Base-by-base conservation (phyloP, 2,888 invertebrate species). In the Corythucha ciliata region DNA sequence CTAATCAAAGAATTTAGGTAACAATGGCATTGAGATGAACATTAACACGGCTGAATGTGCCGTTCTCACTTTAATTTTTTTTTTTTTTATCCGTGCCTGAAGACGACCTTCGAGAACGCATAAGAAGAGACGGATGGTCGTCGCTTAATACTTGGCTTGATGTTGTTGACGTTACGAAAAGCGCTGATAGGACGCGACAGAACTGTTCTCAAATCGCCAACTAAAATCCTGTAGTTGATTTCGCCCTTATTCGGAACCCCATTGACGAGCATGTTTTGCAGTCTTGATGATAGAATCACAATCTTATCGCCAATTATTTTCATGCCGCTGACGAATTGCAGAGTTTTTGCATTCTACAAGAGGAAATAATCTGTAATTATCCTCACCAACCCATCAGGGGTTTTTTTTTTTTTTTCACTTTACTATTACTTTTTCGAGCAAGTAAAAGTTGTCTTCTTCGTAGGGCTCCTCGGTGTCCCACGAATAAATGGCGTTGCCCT, bases 301-400 rank as follows among this genome's bases (percentile, higher is more conserved):
- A 54, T 39, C 8, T 44, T 49, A 4, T 40, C 34, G 4, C 45
- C 50, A 2, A 46, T 24, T 2, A 54, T 50, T 40, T 54, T 54
- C 49, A 54, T 49, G 4, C 54, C 54, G 10, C 49, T 50, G n/a
- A 50, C 49, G 33, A 54, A 54, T 40, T 54, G 54, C 5, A 54
- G 49, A 22, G 37, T 44, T 20, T 48, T 50, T 12, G 44, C 41
- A 20, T 54, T 50, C 54, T 54, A 25, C 14, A 51, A 51, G 12
- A 12, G 8, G 29, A 29, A 29, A 12, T 10, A 29, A 29, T 8
- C 8, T 29, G 29, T 29, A 10, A 29, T 8, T 12, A 10, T 29
- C 12, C 29, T 29, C 10, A 29, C 29, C 29, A 12, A 8, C 8
- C 10, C 12, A 29, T 29, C 10, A 29, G 12, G 12, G 33, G 8